Evolutionary conservation across 1,140 invertebrate species (phyloP).

Genomic region (Aphaenogaster rudis): DNA sequence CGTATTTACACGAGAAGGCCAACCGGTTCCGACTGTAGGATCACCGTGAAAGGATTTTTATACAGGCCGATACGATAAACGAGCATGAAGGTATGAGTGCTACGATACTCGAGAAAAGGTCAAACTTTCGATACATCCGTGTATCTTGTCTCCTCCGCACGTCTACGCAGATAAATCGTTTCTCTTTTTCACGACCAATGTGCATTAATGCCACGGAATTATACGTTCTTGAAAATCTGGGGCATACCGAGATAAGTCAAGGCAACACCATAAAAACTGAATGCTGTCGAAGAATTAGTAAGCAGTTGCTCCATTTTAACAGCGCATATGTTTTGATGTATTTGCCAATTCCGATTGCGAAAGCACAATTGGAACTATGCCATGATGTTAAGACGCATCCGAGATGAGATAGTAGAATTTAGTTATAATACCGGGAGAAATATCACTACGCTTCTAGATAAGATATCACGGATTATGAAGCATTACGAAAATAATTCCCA

Average conservation of each 20-base stretch:
- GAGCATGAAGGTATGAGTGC: neutral
- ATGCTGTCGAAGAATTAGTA: neutral
- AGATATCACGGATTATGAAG: neutral
- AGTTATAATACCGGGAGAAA: neutral
- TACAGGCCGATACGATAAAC: neutral
- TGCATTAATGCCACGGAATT: neutral
- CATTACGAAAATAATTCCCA: neutral
- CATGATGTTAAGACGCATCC: neutral
- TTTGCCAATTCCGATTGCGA: constrained; percentile 18
- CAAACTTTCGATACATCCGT: constrained; percentile 36
- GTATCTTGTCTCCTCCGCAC: neutral
- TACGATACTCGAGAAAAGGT: constrained; percentile 8
- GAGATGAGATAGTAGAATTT: constrained; percentile 7
- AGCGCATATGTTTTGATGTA: neutral
- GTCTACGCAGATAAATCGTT: neutral
- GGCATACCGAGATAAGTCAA: constrained; percentile 9
- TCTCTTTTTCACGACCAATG: constrained; percentile 8
- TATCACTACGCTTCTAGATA: neutral
- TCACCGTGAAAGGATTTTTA: constrained; percentile 52
- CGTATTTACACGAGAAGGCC: constrained; percentile 38
- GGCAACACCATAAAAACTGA: neutral
- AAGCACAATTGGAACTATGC: constrained; percentile 21
- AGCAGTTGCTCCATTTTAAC: constrained; percentile 11
- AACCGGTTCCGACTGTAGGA: constrained; percentile 31
- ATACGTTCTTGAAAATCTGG: constrained; percentile 34